A percentile compares a stretch with the other conserved stretches of the same genome.
These are phyloP conservation scores for Platycheirus rosarum DNA, from an alignment of 2,888 invertebrate species.

Conservation along the genomic window DNA sequence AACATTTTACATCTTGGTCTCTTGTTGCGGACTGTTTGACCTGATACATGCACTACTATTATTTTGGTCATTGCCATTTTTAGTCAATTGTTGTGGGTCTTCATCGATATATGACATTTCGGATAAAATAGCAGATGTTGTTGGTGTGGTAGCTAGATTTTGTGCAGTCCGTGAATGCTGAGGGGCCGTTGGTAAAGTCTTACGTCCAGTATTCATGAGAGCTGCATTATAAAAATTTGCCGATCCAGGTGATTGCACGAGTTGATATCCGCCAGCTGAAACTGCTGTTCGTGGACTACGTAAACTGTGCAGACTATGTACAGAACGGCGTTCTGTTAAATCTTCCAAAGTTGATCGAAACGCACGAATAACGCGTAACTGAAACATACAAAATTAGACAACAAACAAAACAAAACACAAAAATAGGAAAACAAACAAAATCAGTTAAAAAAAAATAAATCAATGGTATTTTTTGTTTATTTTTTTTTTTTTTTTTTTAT, in stretches of 20 bases:
- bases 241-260: constrained; percentile 75
- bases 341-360: constrained; percentile 99
- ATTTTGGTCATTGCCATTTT: constrained; percentile 76
- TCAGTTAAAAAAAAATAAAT: constrained; percentile 54
- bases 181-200: constrained; percentile 76
- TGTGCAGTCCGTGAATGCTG: constrained; percentile 74
- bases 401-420: constrained; percentile 80
- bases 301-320: constrained; percentile 97
- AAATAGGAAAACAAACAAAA: constrained; percentile 75
- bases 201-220: constrained; percentile 77
- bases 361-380: constrained; percentile 99
- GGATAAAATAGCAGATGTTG: constrained; percentile 82
- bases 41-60: constrained; percentile 83
- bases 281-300: constrained; percentile 90
- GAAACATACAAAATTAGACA: constrained; percentile 85
- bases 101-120: constrained; percentile 89
- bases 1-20: constrained; percentile 82
- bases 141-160: constrained; percentile 76
- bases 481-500: constrained; percentile 39
- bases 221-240: constrained; percentile 79
- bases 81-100: constrained; percentile 81
- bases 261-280: constrained; percentile 77
- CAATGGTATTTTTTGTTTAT: constrained; percentile 5
- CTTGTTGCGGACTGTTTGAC: constrained; percentile 84
- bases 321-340: constrained; percentile 98